A percentile compares a stretch with the other conserved stretches of the same genome.
phyloP scores from a whole-genome alignment of 2,797 vertebrate species.

The Cyclopterus lumpus region DNA sequence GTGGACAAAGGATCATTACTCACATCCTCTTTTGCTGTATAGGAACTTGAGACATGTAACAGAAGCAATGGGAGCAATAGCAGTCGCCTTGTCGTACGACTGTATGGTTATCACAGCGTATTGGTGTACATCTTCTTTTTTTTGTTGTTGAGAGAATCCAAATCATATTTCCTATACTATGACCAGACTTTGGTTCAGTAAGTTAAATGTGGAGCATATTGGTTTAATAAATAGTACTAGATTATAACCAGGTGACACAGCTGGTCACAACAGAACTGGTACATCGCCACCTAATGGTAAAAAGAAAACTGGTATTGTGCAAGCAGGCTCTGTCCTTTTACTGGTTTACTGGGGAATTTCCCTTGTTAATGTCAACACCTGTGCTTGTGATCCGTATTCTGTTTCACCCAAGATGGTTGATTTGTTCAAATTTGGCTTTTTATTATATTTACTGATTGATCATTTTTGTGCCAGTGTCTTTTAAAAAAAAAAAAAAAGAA shows the following conservation, averaged over 20 bases:
- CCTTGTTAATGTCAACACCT: neutral
- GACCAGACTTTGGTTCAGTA: neutral
- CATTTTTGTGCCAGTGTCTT: neutral
- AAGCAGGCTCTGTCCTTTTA: too few species aligned
- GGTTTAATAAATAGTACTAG: neutral
- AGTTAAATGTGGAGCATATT: neutral
- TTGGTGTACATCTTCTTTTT: neutral
- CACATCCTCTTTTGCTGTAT: neutral
- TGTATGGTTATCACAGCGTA: neutral
- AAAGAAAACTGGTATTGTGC: neutral
- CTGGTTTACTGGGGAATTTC: neutral
- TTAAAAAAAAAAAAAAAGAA: too few species aligned
- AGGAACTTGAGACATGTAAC: neutral
- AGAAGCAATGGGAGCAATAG: neutral
- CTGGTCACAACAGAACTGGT: neutral
- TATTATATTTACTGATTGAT: neutral
- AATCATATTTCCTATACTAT: neutral
- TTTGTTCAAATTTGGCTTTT: neutral
- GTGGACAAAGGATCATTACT: neutral
- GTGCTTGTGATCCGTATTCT: neutral
- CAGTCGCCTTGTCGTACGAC: neutral
- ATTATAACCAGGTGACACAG: neutral
- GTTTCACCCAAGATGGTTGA: neutral
- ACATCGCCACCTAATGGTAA: constrained; percentile 16
- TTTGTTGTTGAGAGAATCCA: neutral